These are phyloP conservation scores for Bicyclus anynana DNA, from an alignment of 1,140 invertebrate species.

Conservation along the genomic window DNA sequence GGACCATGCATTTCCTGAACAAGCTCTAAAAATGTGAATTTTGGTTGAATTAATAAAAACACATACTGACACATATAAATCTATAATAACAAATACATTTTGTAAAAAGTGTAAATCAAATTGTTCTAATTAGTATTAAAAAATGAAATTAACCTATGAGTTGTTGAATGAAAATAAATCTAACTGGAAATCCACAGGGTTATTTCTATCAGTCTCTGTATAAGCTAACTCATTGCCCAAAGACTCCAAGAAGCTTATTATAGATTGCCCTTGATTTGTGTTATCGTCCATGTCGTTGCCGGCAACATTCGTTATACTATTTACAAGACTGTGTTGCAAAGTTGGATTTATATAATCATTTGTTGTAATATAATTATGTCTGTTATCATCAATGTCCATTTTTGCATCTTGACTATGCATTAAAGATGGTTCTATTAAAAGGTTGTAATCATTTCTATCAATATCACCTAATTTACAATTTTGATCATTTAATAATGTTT, in stretches of 20 bases:
- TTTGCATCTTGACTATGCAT: not conserved
- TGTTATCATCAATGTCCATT: slow-evolving; percentile 8
- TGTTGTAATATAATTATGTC: slow-evolving; percentile 38
- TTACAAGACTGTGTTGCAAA: slow-evolving; percentile 41
- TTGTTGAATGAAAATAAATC: slow-evolving; percentile 65
- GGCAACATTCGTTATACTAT: slow-evolving; percentile 15
- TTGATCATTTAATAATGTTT: not conserved
- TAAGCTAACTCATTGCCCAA: slow-evolving; percentile 53
- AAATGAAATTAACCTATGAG: slow-evolving; percentile 27
- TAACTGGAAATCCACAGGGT: slow-evolving; percentile 56
- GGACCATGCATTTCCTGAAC: too few relatives aligned
- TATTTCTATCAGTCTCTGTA: slow-evolving; percentile 55
- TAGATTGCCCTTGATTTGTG: slow-evolving; percentile 45
- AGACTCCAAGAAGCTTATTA: slow-evolving; percentile 62
- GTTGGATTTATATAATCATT: slow-evolving; percentile 44
- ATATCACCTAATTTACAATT: not conserved
- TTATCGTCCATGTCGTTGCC: slow-evolving; percentile 27
- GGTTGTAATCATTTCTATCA: not conserved
- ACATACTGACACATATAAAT: slow-evolving; percentile 2
- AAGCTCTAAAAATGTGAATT: too few relatives aligned
- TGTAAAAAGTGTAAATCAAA: slow-evolving; percentile 22
- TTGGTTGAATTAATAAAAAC: slow-evolving; percentile 4
- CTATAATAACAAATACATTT: slow-evolving; percentile 10
- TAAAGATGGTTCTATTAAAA: not conserved
- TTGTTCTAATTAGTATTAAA: slow-evolving; percentile 18